Conservation (phyloP, 2,113 vertebrate genomes). For the Phyllostomus hastatus region DNA sequence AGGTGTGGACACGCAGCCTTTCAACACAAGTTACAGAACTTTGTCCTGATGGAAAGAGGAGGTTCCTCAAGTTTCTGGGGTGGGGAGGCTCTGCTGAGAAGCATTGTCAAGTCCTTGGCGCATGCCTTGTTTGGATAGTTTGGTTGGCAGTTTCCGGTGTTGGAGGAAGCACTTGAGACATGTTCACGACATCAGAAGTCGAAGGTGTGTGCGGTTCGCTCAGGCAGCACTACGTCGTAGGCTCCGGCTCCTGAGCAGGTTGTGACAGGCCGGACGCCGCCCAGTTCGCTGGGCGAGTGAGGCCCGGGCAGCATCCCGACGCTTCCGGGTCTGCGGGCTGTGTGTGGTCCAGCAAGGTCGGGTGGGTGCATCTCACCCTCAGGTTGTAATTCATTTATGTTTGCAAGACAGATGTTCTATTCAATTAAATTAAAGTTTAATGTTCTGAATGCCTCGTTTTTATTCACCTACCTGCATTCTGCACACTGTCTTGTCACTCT, state of each 20-base stretch:
- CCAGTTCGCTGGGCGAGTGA: not conserved
- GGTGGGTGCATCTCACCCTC: not conserved
- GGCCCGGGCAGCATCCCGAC: not conserved
- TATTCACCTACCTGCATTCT: not conserved
- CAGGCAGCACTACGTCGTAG: fast-evolving
- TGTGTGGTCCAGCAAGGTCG: too few species aligned
- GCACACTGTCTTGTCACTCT: not conserved
- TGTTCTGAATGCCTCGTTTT: not conserved
- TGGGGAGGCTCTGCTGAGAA: not conserved
- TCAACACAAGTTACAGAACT: not conserved
- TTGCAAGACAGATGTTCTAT: not conserved
- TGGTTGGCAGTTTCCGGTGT: not conserved
- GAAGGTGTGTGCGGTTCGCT: too few species aligned
- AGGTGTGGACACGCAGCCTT: not conserved
- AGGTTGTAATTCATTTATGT: not conserved
- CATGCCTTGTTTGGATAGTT: not conserved
- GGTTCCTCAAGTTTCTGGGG: not conserved
- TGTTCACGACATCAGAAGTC: not conserved
- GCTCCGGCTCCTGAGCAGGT: not conserved
- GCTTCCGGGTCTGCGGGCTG: not conserved
- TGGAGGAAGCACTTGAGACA: not conserved
- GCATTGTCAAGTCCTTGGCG: not conserved
- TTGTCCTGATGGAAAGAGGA: not conserved
- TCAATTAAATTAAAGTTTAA: not conserved
- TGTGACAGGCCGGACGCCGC: not conserved